phyloP scores from a whole-genome alignment of 35 echinoderm and acorn worm genomes.

The Holothuria glaberrima region DNA sequence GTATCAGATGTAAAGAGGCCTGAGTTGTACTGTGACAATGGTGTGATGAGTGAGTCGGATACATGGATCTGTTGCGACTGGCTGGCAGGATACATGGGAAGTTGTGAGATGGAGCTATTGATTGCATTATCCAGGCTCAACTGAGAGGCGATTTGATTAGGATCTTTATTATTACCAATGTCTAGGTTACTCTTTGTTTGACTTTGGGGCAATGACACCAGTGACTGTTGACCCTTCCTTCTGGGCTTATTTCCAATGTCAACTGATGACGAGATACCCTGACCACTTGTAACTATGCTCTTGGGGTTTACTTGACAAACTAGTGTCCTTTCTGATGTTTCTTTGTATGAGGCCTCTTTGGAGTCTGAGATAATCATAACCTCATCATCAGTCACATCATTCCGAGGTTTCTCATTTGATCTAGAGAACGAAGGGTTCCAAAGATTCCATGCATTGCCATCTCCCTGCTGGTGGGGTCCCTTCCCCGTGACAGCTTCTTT shows the following conservation, averaged over 20 bases:
- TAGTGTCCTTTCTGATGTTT: not conserved
- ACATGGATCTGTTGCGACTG: not conserved
- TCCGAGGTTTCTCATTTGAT: not conserved
- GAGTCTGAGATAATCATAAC: not conserved
- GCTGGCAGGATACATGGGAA: constrained; percentile 6
- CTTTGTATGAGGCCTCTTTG: not conserved
- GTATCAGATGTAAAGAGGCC: not conserved
- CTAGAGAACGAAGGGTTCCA: constrained; percentile 60
- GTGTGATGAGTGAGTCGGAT: constrained; percentile 13
- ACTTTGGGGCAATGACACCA: not conserved
- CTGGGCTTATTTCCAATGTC: not conserved
- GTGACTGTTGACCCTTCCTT: not conserved
- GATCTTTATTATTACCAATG: not conserved
- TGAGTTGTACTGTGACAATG: constrained; percentile 30
- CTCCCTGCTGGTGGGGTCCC: not conserved
- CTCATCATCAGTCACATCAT: constrained; percentile 3
- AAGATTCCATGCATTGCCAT: constrained; percentile 8
- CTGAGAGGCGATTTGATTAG: not conserved
- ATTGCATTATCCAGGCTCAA: not conserved
- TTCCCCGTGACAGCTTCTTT: not conserved
- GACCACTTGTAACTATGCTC: not conserved
- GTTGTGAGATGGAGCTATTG: not conserved
- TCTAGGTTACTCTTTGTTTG: not conserved
- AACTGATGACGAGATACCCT: not conserved
- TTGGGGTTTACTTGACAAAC: not conserved